Evolutionary conservation across 2,113 vertebrate species (phyloP), one percentile per base, ranked within the genome.

Genomic region (Nannobrachium achirus): DNA sequence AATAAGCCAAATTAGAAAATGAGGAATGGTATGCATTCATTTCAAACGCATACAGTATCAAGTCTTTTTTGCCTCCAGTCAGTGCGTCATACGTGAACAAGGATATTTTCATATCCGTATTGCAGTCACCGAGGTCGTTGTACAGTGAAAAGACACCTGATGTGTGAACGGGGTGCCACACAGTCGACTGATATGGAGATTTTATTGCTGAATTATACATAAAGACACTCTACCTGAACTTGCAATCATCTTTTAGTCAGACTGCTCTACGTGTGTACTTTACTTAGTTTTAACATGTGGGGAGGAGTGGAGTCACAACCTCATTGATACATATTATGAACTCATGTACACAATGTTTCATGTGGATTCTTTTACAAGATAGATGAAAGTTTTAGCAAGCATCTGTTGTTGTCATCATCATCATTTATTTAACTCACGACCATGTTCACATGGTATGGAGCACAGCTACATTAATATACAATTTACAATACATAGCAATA

Each of bases 191-290:
- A 65, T 56, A 20, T 20, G 13, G 68, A 79, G n/a, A 16, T 49
- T 4, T 10, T 33, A 6, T 51, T 2, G 0, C 19, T 86, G 42
- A 79, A 82, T 84, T 64, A 75, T 76, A 66, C 48, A 80, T 81
- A 5, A 42, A 44, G 19, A 53, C 63, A 33, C 51, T 63, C 33
- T 4, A 53, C 71, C 73, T 71, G 73, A 79, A 79, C 73, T 55
- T 25, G 20, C 42, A 0, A 7, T 18, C 52, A 56, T 56, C 40
- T n/a, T n/a, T n/a, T n/a, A 15, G 48, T 19, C 25, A 33, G 25
- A 33, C 25, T 4, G 4, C 20, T 25, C 6, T 1, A 33, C 9
- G 16, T 59, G 48, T 58, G 25, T 45, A 15, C 66, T 59, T 53
- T n/a, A n/a, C n/a, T n/a, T 79, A 75, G 79, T 75, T 75, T 48